These are phyloP conservation scores for Polyommatus icarus DNA, from an alignment of 2,888 invertebrate species.

Conservation along the genomic window DNA sequence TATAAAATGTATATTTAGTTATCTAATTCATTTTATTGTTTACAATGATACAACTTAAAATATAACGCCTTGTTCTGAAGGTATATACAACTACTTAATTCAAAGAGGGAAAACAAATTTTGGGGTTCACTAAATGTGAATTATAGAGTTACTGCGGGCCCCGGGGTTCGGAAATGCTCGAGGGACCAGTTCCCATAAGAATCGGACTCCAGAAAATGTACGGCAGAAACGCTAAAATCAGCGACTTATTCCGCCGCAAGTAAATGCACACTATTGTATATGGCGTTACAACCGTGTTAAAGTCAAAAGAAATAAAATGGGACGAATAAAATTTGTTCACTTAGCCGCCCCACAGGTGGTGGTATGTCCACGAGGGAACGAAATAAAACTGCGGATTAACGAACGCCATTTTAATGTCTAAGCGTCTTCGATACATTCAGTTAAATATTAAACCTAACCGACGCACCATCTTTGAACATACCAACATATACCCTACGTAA, in stretches of 20 bases:
- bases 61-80: conserved; percentile 29
- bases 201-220: conserved; percentile 35
- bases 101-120: conserved; percentile 50
- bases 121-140: conserved; percentile 65
- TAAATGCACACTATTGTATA: conserved; percentile 63
- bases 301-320: conserved; percentile 2
- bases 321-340: not conserved
- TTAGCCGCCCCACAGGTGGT: conserved; percentile 48
- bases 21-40: conserved; percentile 28
- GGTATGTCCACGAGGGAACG: conserved; percentile 67
- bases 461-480: conserved; percentile 67
- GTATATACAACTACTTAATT: conserved; percentile 34
- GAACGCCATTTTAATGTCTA: conserved; percentile 74
- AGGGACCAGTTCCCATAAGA: not conserved
- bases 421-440: conserved; percentile 64
- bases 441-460: conserved; percentile 52
- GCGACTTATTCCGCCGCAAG: conserved; percentile 60
- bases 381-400: conserved; percentile 72
- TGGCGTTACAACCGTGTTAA: not conserved
- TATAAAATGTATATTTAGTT: conserved; percentile 31
- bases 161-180: conserved; percentile 58
- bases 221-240: conserved; percentile 52
- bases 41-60: conserved; percentile 29
- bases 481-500: conserved; percentile 54
- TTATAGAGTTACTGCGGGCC: conserved; percentile 61